phyloP scores from a whole-genome alignment of 30 jellyfish, hydroid and myxozoan genomes.

The Calvadosia cruxmelitensis region DNA sequence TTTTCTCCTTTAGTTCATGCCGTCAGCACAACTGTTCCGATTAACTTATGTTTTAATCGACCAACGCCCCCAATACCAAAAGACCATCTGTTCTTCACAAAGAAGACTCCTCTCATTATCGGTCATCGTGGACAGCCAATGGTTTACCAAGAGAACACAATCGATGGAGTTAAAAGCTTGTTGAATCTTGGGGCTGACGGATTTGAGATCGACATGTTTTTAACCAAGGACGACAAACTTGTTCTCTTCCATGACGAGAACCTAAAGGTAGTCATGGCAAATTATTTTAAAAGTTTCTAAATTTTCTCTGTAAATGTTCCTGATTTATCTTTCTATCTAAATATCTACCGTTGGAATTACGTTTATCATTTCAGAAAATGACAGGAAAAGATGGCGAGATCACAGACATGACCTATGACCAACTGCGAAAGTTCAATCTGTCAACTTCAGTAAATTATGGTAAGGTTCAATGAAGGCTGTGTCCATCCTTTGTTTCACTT shows the following conservation, averaged over 20 bases:
- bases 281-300: too few relatives aligned
- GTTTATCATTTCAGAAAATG: conserved; percentile 10
- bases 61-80: conserved; percentile 35
- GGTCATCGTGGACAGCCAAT: conserved; percentile 90
- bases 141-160: conserved; percentile 56
- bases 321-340: too few relatives aligned
- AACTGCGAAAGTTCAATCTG: conserved; percentile 15
- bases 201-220: conserved; percentile 47
- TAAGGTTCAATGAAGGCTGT: neutral
- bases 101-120: conserved; percentile 44
- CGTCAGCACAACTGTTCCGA: conserved; percentile 1
- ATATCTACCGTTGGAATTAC: neutral
- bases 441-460: conserved; percentile 18
- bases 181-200: conserved; percentile 70
- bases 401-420: conserved; percentile 30
- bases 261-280: too few relatives aligned
- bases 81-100: conserved; percentile 48
- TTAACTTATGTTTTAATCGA: conserved; percentile 32
- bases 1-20: conserved; percentile 1
- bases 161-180: conserved; percentile 56
- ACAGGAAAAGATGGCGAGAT: conserved; percentile 35
- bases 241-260: conserved; percentile 81
- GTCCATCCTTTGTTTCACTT: too few relatives aligned
- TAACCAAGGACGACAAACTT: conserved; percentile 44
- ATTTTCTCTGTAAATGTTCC: too few relatives aligned